phyloP scores from a whole-genome alignment of 35 echinoderm and acorn worm species.

The Chiridota heheva region DNA sequence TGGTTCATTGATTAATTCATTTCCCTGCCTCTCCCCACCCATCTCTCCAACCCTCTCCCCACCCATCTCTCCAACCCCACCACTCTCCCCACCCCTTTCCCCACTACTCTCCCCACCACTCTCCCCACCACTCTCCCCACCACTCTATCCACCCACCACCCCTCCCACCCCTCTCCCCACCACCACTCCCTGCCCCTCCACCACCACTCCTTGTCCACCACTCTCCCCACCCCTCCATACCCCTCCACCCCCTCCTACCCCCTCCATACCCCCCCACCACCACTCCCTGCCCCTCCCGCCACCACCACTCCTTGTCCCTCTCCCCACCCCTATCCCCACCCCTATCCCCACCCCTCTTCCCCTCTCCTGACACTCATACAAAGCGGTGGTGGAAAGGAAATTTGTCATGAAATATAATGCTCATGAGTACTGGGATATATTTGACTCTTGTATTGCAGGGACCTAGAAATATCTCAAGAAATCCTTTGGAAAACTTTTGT shows the following conservation, averaged over 20 bases:
- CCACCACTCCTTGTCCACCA: not conserved
- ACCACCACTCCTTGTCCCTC: not conserved
- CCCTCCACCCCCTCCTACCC: not conserved
- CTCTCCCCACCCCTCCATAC: not conserved
- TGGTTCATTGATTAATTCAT: too few relatives aligned
- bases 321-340: too few relatives aligned
- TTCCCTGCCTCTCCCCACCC: not conserved
- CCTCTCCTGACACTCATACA: too few relatives aligned
- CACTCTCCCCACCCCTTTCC: not conserved
- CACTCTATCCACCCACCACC: not conserved
- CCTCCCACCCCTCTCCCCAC: not conserved
- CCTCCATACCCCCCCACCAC: not conserved
- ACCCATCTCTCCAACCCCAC: not conserved
- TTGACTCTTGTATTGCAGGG: too few relatives aligned
- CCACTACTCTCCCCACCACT: not conserved
- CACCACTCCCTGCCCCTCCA: not conserved
- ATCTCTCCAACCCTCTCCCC: not conserved
- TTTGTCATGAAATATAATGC: too few relatives aligned
- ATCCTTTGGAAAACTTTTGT: too few relatives aligned
- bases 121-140: not conserved
- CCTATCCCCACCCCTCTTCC: too few relatives aligned
- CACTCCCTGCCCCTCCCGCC: not conserved
- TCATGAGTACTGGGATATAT: too few relatives aligned
- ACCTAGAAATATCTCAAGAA: too few relatives aligned
- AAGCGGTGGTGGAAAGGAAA: too few relatives aligned